Base-by-base conservation (phyloP, 2,797 vertebrate genomes). In the Chaetodon trifasciatus region DNA sequence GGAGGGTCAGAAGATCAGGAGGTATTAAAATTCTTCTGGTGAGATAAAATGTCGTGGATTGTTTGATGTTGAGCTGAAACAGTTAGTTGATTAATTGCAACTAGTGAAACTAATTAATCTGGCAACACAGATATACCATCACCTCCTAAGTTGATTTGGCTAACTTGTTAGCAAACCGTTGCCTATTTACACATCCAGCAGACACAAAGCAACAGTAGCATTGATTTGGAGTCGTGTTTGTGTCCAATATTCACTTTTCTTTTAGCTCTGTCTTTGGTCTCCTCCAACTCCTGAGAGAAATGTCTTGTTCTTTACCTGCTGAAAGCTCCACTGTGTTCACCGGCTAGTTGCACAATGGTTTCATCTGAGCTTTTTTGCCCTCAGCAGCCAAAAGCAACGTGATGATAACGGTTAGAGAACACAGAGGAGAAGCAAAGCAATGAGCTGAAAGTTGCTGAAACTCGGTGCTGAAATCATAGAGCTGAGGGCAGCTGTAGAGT, bases 31-130 rank as follows among this genome's bases (percentile, higher is more conserved):
- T 81, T 66, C 46, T 19, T 84, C 13, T 71, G 52, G 21, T 49
- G 28, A 71, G 79, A 70, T 17, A 28, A 76, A 62, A 77, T 72
- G 37, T 21, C 15, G 19, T 13, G 6, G 6, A 11, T 32, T 40
- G 24, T 85, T 71, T 78, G 53, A 82, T 72, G 13, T 12, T 8
- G n/a, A 77, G 47, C 23, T 65, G 50, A 69, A 68, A 55, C 47
- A 47, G 19, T 62, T 55, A 56, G 37, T 57, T 2, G 12, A 28
- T 42, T 66, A 60, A 60, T 69, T 11, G 0, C 16, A 35, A 17
- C n/a, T 49, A 11, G 47, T 64, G 32, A 35, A 55, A 24, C 52
- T 4, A 7, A 42, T 24, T 40, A 83, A 70, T 39, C 2, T 52
- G 21, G 35, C 50, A 62, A 23, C 35, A 17, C 13, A 49, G n/a